A percentile compares a stretch with the other conserved stretches of the same genome.
Conservation (phyloP, 2,888 invertebrate species). For the Cacoxenus indagator region DNA sequence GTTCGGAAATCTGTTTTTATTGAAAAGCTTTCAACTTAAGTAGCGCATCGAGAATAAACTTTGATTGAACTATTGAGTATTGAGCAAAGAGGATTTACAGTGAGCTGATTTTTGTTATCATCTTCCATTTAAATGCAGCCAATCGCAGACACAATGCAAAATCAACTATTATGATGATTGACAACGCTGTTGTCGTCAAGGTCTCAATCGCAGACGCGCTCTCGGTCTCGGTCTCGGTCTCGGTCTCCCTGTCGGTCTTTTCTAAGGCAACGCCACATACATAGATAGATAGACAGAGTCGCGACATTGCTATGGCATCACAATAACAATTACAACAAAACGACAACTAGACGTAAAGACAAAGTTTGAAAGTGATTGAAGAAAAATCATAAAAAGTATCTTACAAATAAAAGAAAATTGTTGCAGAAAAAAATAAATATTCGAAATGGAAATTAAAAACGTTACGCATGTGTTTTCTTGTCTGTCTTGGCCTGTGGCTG, state of each 20-base stretch:
- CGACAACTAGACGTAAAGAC: not conserved
- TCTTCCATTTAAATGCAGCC: not conserved
- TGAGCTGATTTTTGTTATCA: not conserved
- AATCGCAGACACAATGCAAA: conserved; percentile 8
- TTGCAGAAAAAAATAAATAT: not conserved
- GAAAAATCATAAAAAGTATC: not conserved
- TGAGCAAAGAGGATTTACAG: not conserved
- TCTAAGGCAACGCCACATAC: not conserved
- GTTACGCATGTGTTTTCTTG: conserved; percentile 54
- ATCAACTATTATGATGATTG: conserved; percentile 6
- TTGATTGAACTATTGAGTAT: conserved; percentile 14
- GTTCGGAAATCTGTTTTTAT: conserved; percentile 28
- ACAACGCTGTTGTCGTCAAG: conserved; percentile 13
- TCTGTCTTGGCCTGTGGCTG: conserved; percentile 23
- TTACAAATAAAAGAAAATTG: not conserved
- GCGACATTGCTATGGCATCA: conserved; percentile 18
- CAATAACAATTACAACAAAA: conserved; percentile 13
- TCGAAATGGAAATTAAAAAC: conserved; percentile 58
- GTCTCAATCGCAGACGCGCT: too few relatives aligned
- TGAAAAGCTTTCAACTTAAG: conserved; percentile 28
- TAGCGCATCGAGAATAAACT: conserved; percentile 10
- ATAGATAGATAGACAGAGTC: too few relatives aligned
- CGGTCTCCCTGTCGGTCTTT: too few relatives aligned
- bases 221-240: too few relatives aligned
- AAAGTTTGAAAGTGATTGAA: conserved; percentile 4